phyloP scores from a whole-genome alignment of 2,797 vertebrate species.

The Nyctalus aviator region DNA sequence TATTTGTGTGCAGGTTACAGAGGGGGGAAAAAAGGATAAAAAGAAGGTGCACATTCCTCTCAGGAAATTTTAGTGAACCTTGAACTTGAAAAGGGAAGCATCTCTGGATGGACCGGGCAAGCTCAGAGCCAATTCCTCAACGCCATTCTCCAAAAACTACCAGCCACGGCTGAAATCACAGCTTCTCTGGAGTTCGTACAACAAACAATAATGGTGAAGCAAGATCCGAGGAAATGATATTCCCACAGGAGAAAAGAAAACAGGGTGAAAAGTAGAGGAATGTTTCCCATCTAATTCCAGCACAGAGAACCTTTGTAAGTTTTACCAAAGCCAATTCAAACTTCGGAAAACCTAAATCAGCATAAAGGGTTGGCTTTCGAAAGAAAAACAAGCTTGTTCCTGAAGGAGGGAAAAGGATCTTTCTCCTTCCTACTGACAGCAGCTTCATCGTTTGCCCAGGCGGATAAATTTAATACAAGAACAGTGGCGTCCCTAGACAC shows the following conservation, averaged over 20 bases:
- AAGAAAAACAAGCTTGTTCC: slow-evolving; percentile 60
- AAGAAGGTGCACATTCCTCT: background rate
- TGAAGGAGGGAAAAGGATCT: background rate
- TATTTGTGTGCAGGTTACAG: background rate
- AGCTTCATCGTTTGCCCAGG: slow-evolving; percentile 16
- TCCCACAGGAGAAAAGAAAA: slow-evolving; percentile 69
- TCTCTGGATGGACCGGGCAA: slow-evolving; percentile 51
- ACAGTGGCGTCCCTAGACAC: background rate
- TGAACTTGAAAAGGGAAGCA: slow-evolving; percentile 28
- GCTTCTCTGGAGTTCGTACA: slow-evolving; percentile 55
- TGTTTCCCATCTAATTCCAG: slow-evolving; percentile 41
- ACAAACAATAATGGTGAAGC: slow-evolving; percentile 56
- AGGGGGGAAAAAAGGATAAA: background rate
- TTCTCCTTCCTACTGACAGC: background rate
- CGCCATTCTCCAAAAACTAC: background rate
- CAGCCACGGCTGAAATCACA: slow-evolving; percentile 60
- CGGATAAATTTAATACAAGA: slow-evolving; percentile 10
- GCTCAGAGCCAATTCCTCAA: background rate
- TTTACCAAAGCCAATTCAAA: slow-evolving; percentile 54
- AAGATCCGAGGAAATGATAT: slow-evolving; percentile 60
- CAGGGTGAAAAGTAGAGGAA: slow-evolving; percentile 1
- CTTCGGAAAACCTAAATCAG: slow-evolving; percentile 55
- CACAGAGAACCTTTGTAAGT: slow-evolving; percentile 69
- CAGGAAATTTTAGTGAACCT: background rate
- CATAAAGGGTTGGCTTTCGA: slow-evolving; percentile 45